Percentiles rank a stretch among this genome's conserved stretches.
phyloP scores from a whole-genome alignment of 2,797 vertebrate genomes.

The Gadopsis marmoratus region DNA sequence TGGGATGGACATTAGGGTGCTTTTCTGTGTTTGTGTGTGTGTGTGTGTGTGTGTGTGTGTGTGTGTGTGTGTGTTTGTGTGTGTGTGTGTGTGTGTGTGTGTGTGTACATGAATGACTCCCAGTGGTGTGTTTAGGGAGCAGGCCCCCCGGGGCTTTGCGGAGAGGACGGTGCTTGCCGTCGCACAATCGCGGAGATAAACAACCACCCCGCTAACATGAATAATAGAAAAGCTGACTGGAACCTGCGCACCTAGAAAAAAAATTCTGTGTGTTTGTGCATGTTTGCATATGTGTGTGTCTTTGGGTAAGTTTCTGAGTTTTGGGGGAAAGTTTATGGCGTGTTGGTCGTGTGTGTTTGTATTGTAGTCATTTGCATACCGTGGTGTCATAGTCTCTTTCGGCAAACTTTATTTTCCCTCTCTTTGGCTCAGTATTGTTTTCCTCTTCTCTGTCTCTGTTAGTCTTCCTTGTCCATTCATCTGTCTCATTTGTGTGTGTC shows the following conservation, averaged over 20 bases:
- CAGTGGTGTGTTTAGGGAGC: conserved; percentile 69
- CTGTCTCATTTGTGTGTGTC: neutral
- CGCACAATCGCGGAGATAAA: conserved; percentile 73
- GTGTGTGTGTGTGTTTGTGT: no score
- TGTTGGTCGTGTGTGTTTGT: conserved; percentile 15
- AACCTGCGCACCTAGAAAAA: conserved; percentile 56
- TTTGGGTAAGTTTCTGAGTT: conserved; percentile 27
- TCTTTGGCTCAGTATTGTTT: conserved; percentile 24
- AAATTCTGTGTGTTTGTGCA: conserved; percentile 38
- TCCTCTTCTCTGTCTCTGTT: conserved; percentile 21
- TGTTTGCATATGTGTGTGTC: conserved; percentile 31
- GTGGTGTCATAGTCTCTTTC: conserved; percentile 18
- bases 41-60: no score
- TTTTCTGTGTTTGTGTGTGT: conserved; percentile 19
- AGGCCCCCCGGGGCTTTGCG: conserved; percentile 61
- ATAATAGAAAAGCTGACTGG: conserved; percentile 77
- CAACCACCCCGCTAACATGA: conserved; percentile 71
- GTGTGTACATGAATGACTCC: conserved; percentile 53
- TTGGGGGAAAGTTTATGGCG: conserved; percentile 25
- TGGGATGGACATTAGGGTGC: conserved; percentile 37
- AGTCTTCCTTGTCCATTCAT: conserved; percentile 27
- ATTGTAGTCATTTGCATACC: conserved; percentile 38
- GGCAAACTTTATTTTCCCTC: conserved; percentile 46
- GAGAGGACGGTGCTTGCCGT: conserved; percentile 56
- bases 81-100: neutral